Evolutionary conservation across 2,888 invertebrate species (phyloP).

Genomic region (Chrysolina americana): DNA sequence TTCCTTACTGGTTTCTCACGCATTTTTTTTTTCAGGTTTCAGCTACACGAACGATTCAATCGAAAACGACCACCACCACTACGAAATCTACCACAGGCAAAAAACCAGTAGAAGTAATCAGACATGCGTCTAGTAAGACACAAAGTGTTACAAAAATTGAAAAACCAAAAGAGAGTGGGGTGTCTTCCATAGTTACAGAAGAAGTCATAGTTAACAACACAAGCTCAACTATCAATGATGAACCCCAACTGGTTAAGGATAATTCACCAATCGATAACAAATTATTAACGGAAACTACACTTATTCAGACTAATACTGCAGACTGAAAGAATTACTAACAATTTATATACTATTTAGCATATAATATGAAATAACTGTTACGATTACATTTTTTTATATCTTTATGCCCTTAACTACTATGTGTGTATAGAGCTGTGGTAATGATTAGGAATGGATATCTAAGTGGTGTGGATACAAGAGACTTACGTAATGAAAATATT

Average conservation of each 20-base stretch:
- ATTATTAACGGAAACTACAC: slow-evolving; percentile 61
- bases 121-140: slow-evolving; percentile 54
- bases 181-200: slow-evolving; percentile 57
- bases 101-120: slow-evolving; percentile 58
- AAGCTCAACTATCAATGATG: slow-evolving; percentile 50
- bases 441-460: slow-evolving; percentile 58
- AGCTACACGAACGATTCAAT: slow-evolving; percentile 46
- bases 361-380: slow-evolving; percentile 55
- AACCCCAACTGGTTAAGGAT: slow-evolving; percentile 64
- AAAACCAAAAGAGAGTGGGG: slow-evolving; percentile 63
- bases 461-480: slow-evolving; percentile 59
- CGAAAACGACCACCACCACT: slow-evolving; percentile 63
- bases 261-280: slow-evolving; percentile 67
- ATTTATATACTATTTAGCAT: slow-evolving; percentile 37
- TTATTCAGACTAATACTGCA: slow-evolving; percentile 61
- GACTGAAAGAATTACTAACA: slow-evolving; percentile 60
- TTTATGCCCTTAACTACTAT: slow-evolving; percentile 58
- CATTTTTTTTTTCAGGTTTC: slow-evolving; percentile 46
- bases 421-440: slow-evolving; percentile 68
- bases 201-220: slow-evolving; percentile 55
- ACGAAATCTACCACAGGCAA: slow-evolving; percentile 61
- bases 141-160: slow-evolving; percentile 60
- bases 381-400: slow-evolving; percentile 63
- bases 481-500: slow-evolving; percentile 52
- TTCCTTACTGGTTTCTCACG: neutral